Base-by-base conservation (phyloP, 2,888 invertebrate species). In the Apamea crenata region DNA sequence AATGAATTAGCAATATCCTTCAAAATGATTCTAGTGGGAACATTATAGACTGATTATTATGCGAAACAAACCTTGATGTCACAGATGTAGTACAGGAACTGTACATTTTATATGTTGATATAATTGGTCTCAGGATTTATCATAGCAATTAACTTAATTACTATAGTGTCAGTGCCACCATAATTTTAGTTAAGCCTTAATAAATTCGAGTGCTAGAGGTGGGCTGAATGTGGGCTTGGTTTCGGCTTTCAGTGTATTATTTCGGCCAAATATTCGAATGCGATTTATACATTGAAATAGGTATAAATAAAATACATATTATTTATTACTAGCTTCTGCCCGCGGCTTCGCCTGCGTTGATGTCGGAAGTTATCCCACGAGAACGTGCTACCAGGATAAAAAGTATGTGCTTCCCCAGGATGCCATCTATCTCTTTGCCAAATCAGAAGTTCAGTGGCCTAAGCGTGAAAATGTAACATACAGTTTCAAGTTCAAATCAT, bases 81-180 rank as follows among this genome's bases (percentile, higher is more conserved):
- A 29, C 29, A 29, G 1, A 29, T 29, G 29, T 8, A 29, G 29
- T 29, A 18, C 7, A 61, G 29, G 61, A 32, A 56, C 16, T 32
- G 7, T 44, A 53, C 4, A 74, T 44, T 56, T 56, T 16, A 36
- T 16, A 36, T 2, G 1, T 44, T 53, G 53, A 36, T 44, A 65
- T 79, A 80, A 36, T 70, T 79, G 63, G 8, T 47, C 16, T 18
- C n/a, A 8, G 50, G 47, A 81, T 81, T 84, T 67, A 74, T 81
- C 0, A 32, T 4, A 10, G 67, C 71, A 74, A 82, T 86, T 86
- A 81, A n/a, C n/a, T 40, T 65, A 85, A 86, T 67, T 16, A 36
- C 67, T 29, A 16, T 6, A 47, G 50, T 72, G 63, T 65, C 21
- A 59, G 18, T 68, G 82, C 77, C 50, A 63, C 80, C 67, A 74